These are phyloP conservation scores for Micromesistius poutassou DNA, from an alignment of 2,797 vertebrate species.

Conservation along the genomic window DNA sequence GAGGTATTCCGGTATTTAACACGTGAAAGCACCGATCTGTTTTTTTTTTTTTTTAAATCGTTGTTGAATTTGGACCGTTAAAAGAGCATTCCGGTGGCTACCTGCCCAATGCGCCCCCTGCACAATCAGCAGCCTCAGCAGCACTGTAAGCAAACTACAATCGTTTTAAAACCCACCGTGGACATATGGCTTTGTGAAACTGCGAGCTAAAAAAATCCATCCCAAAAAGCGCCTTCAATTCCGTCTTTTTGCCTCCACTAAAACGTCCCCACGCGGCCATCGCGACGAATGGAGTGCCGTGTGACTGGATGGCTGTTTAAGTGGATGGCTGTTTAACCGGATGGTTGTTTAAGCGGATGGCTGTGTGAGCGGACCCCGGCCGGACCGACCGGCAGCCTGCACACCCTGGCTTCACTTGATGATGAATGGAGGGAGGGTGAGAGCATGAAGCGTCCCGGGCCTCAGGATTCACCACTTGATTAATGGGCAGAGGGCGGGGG, in stretches of 20 bases:
- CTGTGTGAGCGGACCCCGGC: neutral
- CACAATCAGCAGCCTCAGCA: neutral
- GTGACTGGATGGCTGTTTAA: neutral
- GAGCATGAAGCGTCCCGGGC: conserved; percentile 70
- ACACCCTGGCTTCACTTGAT: conserved; percentile 30
- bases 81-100: neutral
- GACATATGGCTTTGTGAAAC: neutral
- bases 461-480: conserved; percentile 74
- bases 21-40: neutral
- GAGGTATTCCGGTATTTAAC: neutral
- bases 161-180: neutral
- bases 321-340: no score
- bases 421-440: conserved; percentile 69
- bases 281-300: neutral
- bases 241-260: neutral
- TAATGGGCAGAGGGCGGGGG: conserved; percentile 55
- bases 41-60: neutral
- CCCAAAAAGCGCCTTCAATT: neutral
- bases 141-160: neutral
- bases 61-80: neutral
- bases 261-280: neutral
- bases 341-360: no score
- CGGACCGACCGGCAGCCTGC: conserved; percentile 14
- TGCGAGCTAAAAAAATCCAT: neutral
- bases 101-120: neutral